Percentiles rank a stretch among this genome's conserved stretches.
Conservation (phyloP, 2,797 vertebrate genomes). For the Cirrhinus molitorella region DNA sequence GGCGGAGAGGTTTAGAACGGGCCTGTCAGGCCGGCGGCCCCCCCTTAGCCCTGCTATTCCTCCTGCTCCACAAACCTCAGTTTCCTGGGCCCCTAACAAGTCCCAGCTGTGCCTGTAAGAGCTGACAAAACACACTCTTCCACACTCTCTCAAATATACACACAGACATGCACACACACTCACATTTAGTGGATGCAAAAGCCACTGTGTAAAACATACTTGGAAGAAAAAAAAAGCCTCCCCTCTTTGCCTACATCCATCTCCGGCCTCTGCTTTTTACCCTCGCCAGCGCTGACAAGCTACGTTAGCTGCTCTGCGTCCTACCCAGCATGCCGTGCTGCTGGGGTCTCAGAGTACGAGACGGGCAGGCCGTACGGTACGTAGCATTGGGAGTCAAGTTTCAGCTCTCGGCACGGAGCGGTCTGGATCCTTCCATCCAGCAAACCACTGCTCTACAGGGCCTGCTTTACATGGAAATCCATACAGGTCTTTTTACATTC, state of each 20-base stretch:
- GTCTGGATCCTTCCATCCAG: conserved; percentile 13
- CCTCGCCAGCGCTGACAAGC: conserved; percentile 36
- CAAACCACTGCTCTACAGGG: conserved; percentile 24
- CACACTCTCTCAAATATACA: conserved; percentile 32
- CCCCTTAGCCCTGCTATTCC: conserved; percentile 42
- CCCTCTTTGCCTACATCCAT: conserved; percentile 7
- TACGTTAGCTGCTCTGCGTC: conserved; percentile 6
- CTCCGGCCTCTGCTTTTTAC: conserved; percentile 17
- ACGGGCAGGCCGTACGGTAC: neutral
- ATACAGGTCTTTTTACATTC: conserved; percentile 21
- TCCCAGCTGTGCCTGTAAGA: conserved; percentile 58
- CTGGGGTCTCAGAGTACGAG: conserved; percentile 16
- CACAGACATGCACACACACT: conserved; percentile 40
- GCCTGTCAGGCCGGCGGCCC: conserved; percentile 33
- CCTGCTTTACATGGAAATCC: conserved; percentile 33
- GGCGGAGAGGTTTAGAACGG: conserved; percentile 1
- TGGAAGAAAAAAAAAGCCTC: neutral
- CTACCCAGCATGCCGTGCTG: conserved; percentile 46
- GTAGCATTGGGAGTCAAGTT: conserved; percentile 18
- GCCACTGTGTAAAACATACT: conserved; percentile 42
- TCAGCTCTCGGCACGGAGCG: conserved; percentile 14
- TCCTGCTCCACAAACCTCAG: conserved; percentile 57
- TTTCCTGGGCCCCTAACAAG: conserved; percentile 59
- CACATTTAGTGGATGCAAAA: conserved; percentile 46
- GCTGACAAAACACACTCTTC: conserved; percentile 52